These are phyloP conservation scores for Anguilla megastoma DNA, from an alignment of 2,797 vertebrate species.

Conservation along the genomic window DNA sequence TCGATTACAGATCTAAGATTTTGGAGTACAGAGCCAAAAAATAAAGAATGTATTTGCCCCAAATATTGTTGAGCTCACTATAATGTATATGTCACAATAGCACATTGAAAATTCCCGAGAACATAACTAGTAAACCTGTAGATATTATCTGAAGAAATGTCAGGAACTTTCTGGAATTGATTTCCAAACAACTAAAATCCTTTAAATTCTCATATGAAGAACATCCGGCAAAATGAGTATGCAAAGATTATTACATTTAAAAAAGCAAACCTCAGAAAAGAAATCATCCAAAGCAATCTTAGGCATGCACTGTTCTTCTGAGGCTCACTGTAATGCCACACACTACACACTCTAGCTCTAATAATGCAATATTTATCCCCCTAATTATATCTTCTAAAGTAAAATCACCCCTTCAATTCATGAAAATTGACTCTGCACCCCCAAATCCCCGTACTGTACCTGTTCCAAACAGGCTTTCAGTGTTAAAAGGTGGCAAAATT, in stretches of 20 bases:
- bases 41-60: no score
- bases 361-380: not conserved
- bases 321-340: not conserved
- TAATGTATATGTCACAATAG: no score
- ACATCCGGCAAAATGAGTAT: not conserved
- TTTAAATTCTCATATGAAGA: no score
- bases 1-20: no score
- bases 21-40: no score
- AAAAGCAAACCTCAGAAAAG: slow-evolving; percentile 16
- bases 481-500: not conserved
- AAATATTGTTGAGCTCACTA: no score
- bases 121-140: no score
- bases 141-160: no score
- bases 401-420: not conserved
- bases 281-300: not conserved
- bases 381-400: not conserved
- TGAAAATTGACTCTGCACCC: not conserved
- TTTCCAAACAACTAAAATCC: no score
- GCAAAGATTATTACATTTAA: no score
- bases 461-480: not conserved
- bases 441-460: not conserved
- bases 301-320: not conserved
- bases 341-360: not conserved
- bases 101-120: no score
- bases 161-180: no score